Evolutionary conservation across 2,888 invertebrate species (phyloP).

Genomic region (Nomada goodeniana): DNA sequence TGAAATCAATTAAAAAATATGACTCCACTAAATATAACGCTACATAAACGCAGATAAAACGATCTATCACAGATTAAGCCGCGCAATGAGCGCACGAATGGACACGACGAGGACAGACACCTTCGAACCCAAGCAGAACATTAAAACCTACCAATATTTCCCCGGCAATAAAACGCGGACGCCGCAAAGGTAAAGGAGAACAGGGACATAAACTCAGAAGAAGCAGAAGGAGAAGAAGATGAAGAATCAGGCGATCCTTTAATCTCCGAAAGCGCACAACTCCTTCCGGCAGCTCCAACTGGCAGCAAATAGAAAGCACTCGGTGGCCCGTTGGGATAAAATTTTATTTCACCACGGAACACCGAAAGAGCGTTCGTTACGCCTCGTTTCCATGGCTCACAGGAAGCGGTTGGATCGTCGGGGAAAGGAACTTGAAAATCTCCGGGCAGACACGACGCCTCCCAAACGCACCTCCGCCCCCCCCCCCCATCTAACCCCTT

Average conservation of each 20-base stretch:
- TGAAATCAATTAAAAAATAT: too few relatives aligned
- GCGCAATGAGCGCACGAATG: too few relatives aligned
- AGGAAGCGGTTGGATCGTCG: conserved; percentile 29
- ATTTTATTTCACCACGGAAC: conserved; percentile 42
- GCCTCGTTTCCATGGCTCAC: conserved; percentile 48
- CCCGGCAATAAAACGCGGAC: not conserved
- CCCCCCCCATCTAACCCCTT: too few relatives aligned
- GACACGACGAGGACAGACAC: too few relatives aligned
- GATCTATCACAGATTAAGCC: too few relatives aligned
- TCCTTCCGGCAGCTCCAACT: conserved; percentile 15
- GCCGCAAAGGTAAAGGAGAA: not conserved
- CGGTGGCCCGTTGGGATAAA: conserved; percentile 33
- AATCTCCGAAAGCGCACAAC: conserved; percentile 21
- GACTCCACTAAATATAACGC: too few relatives aligned
- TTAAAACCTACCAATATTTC: not conserved
- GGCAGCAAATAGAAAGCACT: conserved; percentile 34
- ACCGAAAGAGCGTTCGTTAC: conserved; percentile 49
- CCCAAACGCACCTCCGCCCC: not conserved
- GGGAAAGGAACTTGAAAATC: conserved; percentile 50
- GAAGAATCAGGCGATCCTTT: conserved; percentile 18
- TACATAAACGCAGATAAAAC: too few relatives aligned
- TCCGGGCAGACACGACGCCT: conserved; percentile 31
- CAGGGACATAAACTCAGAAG: too few relatives aligned
- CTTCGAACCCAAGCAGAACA: not conserved
- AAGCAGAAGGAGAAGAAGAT: not conserved